phyloP scores from a whole-genome alignment of 2,113 vertebrate species.

The Leucoraja erinaceus region DNA sequence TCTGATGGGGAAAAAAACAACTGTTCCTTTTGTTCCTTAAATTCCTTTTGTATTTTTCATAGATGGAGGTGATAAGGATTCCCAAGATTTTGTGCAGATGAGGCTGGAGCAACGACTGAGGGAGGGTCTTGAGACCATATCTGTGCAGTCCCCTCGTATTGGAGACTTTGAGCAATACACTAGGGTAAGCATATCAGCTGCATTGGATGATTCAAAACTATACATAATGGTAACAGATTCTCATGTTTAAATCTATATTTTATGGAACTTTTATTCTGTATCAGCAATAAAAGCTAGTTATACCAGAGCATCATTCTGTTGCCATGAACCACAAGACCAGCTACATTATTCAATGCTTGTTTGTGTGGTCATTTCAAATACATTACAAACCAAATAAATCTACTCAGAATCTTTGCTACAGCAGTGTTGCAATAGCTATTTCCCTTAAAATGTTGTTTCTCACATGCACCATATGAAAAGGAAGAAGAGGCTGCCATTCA shows the following conservation, averaged over 20 bases:
- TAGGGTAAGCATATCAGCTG: conserved; percentile 60
- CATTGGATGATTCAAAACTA: background rate
- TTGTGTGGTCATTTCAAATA: background rate
- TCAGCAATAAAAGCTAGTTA: background rate
- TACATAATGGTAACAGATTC: background rate
- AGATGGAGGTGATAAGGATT: conserved; percentile 90
- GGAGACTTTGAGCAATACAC: conserved; percentile 85
- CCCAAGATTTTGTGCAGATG: conserved; percentile 79
- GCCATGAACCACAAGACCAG: background rate
- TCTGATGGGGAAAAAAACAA: background rate
- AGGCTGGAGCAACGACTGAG: conserved; percentile 72
- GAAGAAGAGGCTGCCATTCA: background rate
- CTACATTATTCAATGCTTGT: background rate
- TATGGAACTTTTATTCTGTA: background rate
- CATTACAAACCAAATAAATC: background rate
- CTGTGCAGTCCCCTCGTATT: conserved; percentile 55
- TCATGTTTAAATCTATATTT: background rate
- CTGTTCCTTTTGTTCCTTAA: too few relatives aligned
- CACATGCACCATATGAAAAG: background rate
- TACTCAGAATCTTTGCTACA: background rate
- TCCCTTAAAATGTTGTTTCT: background rate
- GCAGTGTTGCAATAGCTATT: background rate
- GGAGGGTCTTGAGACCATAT: conserved; percentile 63
- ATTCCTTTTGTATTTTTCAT: background rate
- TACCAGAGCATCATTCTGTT: background rate